Base-by-base conservation (phyloP, 2,113 vertebrate genomes). In the Pelecanoides urinatrix region DNA sequence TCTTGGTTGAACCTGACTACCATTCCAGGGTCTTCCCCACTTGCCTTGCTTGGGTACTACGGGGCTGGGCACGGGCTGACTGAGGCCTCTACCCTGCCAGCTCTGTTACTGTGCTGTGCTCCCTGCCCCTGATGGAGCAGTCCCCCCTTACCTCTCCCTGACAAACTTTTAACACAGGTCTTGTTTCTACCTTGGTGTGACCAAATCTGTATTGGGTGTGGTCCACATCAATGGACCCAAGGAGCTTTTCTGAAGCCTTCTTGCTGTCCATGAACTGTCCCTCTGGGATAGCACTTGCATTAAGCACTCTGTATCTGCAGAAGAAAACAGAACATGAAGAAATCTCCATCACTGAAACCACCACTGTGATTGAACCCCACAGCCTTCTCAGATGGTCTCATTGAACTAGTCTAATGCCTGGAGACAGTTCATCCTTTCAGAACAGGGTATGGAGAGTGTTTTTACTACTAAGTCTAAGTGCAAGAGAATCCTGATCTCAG, bases 141-240 rank as follows among this genome's bases (percentile, higher is more conserved):
- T 6, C 19, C 8, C 1, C 9, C 30, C 25, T 58, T 80, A 67
- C 9, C 2, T 1, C 27, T 77, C n/a, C 19, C 50, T 40, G 21
- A 34, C 23, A 56, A 53, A 40, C 1, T 56, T 74, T 42, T n/a
- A 55, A 86, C 13, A 30, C 8, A 56, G 13, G 10, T 10, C 9
- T 68, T 61, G 6, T 56, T 73, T 76, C 58, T 98, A 98, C 99
- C 98, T 99, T 99, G 9, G 99, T 99, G 90, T 99, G 98, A 55
- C 99, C 99, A 56, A 99, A 99, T 97, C 96, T 98, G 87, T 99
- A 99, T 83, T 99, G 99, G 2, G 98, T 98, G 21, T 99, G 98
- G 67, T 99, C 99, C 40, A 99, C 96, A 66, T 99, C 98, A 50
- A 99, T 98, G 62, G 99, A 99, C 19, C 98, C 98, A 49, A 99